A percentile compares a stretch with the other conserved stretches of the same genome.
phyloP scores from a whole-genome alignment of 1,140 invertebrate species.

The Drosophila trapezifrons region DNA sequence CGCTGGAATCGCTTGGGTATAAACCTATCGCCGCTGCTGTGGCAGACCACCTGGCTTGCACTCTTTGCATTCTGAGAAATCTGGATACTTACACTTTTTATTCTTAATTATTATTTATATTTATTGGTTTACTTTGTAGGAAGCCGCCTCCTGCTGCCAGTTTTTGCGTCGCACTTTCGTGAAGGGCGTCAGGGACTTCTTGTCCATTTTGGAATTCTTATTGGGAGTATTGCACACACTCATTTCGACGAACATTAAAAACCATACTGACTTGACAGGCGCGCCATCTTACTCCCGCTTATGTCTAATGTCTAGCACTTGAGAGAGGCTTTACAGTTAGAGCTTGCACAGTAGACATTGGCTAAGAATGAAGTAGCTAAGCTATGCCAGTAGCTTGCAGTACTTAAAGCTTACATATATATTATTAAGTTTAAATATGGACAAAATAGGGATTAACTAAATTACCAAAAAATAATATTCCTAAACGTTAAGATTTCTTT shows the following conservation, averaged over 20 bases:
- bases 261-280: constrained; percentile 1
- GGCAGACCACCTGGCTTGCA: constrained; percentile 3
- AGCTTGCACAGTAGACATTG: neutral
- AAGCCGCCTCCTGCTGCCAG: constrained; percentile 50
- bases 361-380: neutral
- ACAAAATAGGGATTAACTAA: no score
- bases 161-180: constrained; percentile 57
- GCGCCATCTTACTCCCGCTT: constrained; percentile 24
- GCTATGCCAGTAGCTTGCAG: neutral
- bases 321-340: constrained; percentile 32
- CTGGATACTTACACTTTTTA: neutral
- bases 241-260: constrained; percentile 51
- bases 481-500: no score
- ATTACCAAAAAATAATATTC: no score
- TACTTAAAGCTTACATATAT: neutral
- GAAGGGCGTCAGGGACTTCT: constrained; percentile 49
- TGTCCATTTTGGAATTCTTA: constrained; percentile 48
- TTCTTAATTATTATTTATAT: neutral
- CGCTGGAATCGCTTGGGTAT: constrained; percentile 69
- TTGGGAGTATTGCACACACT: constrained; percentile 62
- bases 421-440: no score
- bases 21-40: constrained; percentile 67
- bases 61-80: constrained; percentile 21
- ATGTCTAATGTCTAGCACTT: no score
- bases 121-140: constrained; percentile 43